Evolutionary conservation across 2,113 vertebrate genomes (phyloP), one percentile per base, ranked within the genome.

Genomic region (Gobiocypris rarus): DNA sequence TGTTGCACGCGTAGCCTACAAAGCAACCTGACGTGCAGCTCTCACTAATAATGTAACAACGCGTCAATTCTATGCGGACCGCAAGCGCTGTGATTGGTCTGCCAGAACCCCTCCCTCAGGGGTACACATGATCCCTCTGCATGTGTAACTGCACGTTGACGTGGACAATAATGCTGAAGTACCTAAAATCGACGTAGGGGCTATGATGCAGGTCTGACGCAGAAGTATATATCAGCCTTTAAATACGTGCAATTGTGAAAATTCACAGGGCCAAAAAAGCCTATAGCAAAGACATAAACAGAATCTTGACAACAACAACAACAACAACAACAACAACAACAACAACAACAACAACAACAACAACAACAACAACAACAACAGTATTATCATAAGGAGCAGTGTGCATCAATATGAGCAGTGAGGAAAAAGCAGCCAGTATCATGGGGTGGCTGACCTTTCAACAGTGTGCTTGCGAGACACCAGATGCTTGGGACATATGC

Each of bases 401-500:
- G 43, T 77, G 78, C 41, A 52, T 9, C 69, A 67, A 71, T 59
- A 34, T 75, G 58, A 7, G n/a, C 65, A 54, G 61, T 61, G 73
- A 63, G 65, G 31, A 45, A 59, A 61, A 50, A 38, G 24, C 74
- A 82, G 81, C 41, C 81, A 65, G 41, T 67, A 74, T 54, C 54
- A 59, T 45, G 61, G 76, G 52, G 31, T 26, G 83, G 24, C 52
- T 81, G 88, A 86, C 86, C 88, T 89, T 89, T 87, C 69, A 31
- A 75, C 79, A 74, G 54, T 73, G 48, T 24, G 83, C 61, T 58
- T 61, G 80, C 43, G 79, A 87, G 86, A 86, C 84, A 84, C 84
- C 88, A 89, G 86, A 86, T 87, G 86, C 83, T 81, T 31, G 50
- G 70, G 88, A 85, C 88, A 87, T 86, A 89, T 87, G 88, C 75